A percentile compares a stretch with the other conserved stretches of the same genome.
phyloP scores from a whole-genome alignment of 2,888 invertebrate genomes.

The Steinernema carpocapsae region DNA sequence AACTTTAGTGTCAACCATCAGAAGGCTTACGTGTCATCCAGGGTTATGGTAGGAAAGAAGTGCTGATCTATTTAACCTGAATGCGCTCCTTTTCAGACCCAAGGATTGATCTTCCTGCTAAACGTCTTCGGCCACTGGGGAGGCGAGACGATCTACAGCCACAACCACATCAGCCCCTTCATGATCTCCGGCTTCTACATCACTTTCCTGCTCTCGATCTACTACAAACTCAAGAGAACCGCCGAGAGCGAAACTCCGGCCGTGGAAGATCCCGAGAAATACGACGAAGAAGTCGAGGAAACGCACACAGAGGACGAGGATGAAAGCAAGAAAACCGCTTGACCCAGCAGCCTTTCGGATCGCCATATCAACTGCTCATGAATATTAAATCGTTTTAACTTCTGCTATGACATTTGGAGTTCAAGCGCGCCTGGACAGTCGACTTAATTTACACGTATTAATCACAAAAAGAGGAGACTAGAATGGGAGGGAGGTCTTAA shows the following conservation, averaged over 20 bases:
- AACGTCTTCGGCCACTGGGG: slow-evolving; percentile 48
- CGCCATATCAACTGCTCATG: slow-evolving; percentile 15
- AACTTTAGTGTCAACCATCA: slow-evolving; percentile 52
- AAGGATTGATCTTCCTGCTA: slow-evolving; percentile 55
- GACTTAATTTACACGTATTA: slow-evolving; percentile 20
- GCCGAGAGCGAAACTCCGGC: background rate
- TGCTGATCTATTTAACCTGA: background rate
- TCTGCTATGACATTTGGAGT: too few relatives aligned
- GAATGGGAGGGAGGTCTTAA: background rate
- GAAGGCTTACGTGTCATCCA: slow-evolving; percentile 52
- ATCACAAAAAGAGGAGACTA: slow-evolving; percentile 4
- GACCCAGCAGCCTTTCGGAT: background rate
- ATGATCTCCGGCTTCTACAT: slow-evolving; percentile 66
- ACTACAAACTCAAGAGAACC: slow-evolving; percentile 20
- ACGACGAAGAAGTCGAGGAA: background rate
- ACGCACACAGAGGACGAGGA: slow-evolving; percentile 21
- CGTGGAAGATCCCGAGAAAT: background rate
- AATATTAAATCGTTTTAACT: background rate
- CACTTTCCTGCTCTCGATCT: slow-evolving; percentile 59
- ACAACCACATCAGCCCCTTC: slow-evolving; percentile 55
- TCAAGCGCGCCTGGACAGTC: background rate
- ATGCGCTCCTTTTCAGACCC: slow-evolving; percentile 52
- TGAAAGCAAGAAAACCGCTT: background rate
- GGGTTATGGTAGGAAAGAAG: slow-evolving; percentile 52
- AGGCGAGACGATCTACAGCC: slow-evolving; percentile 43